phyloP scores from a whole-genome alignment of 1,140 invertebrate genomes.

The Penaeus indicus region DNA sequence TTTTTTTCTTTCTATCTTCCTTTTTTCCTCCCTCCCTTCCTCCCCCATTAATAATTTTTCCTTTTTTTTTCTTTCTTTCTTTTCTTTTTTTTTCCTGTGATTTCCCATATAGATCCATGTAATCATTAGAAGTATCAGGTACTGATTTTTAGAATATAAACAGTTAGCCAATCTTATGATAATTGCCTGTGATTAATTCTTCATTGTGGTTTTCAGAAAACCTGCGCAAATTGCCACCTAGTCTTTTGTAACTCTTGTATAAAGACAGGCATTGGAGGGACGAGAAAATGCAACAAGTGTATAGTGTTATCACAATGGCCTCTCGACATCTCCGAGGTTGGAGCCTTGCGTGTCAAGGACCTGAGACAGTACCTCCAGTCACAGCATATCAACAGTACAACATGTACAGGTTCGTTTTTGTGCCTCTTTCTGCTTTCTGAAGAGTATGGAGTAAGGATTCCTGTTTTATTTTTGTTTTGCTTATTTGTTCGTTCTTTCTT shows the following conservation, averaged over 20 bases:
- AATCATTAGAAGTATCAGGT: not conserved
- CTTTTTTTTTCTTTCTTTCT: not conserved
- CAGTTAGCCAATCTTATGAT: not conserved
- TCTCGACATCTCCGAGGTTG: constrained; percentile 39
- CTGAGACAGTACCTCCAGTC: constrained; percentile 45
- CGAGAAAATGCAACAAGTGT: constrained; percentile 43
- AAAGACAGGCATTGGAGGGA: constrained; percentile 29
- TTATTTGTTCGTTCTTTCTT: too few relatives aligned
- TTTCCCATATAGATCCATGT: too few relatives aligned
- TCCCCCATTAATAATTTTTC: not conserved
- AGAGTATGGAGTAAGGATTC: not conserved
- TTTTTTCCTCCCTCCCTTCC: not conserved
- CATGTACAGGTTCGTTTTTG: constrained; percentile 41
- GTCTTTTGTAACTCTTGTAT: constrained; percentile 38
- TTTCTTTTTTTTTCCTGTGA: not conserved
- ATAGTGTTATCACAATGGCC: constrained; percentile 50
- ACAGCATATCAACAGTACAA: constrained; percentile 37
- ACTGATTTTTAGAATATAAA: not conserved
- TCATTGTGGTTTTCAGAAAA: constrained; percentile 21
- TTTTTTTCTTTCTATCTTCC: too few relatives aligned
- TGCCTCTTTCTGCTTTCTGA: not conserved
- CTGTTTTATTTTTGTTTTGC: not conserved
- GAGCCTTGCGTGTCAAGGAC: constrained; percentile 47
- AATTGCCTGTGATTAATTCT: not conserved
- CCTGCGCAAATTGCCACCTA: constrained; percentile 28